Evolutionary conservation across 2,888 invertebrate genomes (phyloP).

Genomic region (Eutolmus rufibarbis): DNA sequence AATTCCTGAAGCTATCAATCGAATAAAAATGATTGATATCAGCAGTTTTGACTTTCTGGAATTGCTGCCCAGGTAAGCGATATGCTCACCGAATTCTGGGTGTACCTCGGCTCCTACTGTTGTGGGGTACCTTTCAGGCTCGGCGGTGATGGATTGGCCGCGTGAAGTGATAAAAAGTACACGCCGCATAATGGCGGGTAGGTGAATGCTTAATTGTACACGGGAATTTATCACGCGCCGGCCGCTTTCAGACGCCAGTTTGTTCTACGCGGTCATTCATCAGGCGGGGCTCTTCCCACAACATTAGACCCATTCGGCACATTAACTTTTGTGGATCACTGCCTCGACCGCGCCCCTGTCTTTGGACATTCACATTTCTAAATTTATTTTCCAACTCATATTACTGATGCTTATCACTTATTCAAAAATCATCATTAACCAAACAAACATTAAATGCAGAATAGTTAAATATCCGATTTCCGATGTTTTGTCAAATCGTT

Average conservation of each 20-base stretch:
- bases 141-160: constrained; percentile 11
- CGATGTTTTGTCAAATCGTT: neutral
- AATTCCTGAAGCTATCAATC: constrained; percentile 21
- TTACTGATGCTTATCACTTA: neutral
- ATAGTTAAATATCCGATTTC: neutral
- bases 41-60: neutral
- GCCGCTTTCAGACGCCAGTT: neutral
- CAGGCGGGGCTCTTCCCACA: neutral
- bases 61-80: neutral
- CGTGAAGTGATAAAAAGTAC: constrained; percentile 8
- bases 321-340: neutral
- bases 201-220: constrained; percentile 19
- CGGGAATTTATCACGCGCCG: neutral
- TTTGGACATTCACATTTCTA: neutral
- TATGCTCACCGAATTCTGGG: constrained; percentile 3
- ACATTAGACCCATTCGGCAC: neutral
- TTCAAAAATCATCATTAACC: neutral
- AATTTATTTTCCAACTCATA: neutral
- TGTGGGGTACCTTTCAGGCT: neutral
- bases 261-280: neutral
- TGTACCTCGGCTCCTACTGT: neutral
- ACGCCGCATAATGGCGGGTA: neutral
- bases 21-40: constrained; percentile 33
- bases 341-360: neutral
- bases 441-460: neutral